phyloP scores from a whole-genome alignment of 2,888 invertebrate species.

The Teleiodes luculella region DNA sequence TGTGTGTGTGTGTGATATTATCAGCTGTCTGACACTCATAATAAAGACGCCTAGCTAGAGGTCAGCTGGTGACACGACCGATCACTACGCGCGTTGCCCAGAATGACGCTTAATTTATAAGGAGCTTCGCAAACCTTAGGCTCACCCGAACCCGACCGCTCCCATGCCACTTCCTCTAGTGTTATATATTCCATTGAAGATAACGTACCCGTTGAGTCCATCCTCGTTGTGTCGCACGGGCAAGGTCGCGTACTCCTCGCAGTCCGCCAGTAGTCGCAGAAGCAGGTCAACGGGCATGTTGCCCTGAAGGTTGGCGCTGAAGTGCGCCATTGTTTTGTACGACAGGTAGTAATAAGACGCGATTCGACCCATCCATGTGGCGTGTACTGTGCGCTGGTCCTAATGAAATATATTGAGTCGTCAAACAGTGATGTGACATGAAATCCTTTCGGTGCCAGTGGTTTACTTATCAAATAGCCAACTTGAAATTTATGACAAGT shows the following conservation, averaged over 20 bases:
- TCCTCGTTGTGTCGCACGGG: constrained; percentile 99
- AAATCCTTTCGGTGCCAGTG: not conserved
- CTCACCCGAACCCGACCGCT: no score
- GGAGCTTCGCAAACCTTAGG: no score
- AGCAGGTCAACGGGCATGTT: constrained; percentile 84
- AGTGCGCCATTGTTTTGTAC: constrained; percentile 92
- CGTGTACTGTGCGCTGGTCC: constrained; percentile 79
- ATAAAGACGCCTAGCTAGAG: no score
- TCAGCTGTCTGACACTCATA: no score
- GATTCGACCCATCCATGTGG: constrained; percentile 93
- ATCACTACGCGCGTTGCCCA: no score
- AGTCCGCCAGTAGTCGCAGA: constrained; percentile 87
- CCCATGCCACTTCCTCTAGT: no score
- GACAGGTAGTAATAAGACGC: constrained; percentile 98
- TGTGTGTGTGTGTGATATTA: no score
- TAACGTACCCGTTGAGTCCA: constrained; percentile 87
- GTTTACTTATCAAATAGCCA: no score
- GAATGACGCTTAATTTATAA: no score
- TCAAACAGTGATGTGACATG: not conserved
- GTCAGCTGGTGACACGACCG: no score
- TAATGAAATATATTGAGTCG: constrained; percentile 31
- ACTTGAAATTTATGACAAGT: no score
- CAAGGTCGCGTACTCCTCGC: constrained; percentile 93
- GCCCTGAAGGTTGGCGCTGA: constrained; percentile 82
- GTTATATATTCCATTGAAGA: not conserved